Evolutionary conservation across 2,888 invertebrate genomes (phyloP), one percentile per base, ranked within the genome.

Genomic region (Tryphoninae sp.): DNA sequence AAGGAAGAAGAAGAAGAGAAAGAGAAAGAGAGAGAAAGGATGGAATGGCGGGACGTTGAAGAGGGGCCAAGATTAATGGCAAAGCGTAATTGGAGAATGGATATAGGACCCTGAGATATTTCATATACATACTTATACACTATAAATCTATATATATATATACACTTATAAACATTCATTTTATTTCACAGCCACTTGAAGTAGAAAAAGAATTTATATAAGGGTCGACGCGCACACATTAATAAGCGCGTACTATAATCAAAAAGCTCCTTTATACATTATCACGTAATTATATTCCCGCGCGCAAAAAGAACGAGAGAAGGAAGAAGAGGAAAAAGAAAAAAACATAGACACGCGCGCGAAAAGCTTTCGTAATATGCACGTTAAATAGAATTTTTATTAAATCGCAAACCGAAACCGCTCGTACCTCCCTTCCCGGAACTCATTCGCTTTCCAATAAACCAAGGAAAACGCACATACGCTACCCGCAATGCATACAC

Each of bases 51-150:
- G 45, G 19, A 72, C 55, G 81, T 64, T 83, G 77, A 80, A 78
- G 81, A 83, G 80, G 68, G 77, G 77, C 71, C 59, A 81, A 84
- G 84, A 84, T 84, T 83, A 84, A 84, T 84, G 79, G 79, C 78
- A 77, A 82, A 81, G 72, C 77, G 82, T 84, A 82, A 82, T 82
- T 82, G 82, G 75, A 71, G 72, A 82, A 82, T 79, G 77, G 68
- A 76, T 76, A 79, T 77, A 82, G 53, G 69, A 69, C 62, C 62
- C 45, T 62, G 40, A 53, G 19, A 68, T 68, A 53, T 53, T 68
- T 76, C 59, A 42, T 75, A 72, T 45, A 40, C 68, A n/a, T 58
- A 9, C n/a, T 45, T 19, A 33, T 53, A 40, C 6, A 64, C 22
- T 83, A 33, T 33, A 33, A 6, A 33, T 33, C 4, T 33, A 33